These are phyloP conservation scores for Rhagium mordax DNA, from an alignment of 2,888 invertebrate genomes.

Conservation along the genomic window DNA sequence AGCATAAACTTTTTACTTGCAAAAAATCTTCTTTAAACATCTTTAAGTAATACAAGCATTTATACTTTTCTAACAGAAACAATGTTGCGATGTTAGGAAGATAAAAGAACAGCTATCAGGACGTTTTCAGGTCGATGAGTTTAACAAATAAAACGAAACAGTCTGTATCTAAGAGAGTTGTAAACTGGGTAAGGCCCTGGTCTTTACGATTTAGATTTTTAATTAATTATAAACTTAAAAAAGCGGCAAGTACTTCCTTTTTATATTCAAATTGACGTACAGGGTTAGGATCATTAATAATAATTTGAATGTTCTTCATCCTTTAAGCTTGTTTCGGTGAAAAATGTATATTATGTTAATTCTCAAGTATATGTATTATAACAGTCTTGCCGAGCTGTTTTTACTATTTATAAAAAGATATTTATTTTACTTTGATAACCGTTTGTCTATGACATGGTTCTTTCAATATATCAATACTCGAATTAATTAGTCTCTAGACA, in stretches of 20 bases:
- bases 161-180: neutral
- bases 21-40: neutral
- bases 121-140: neutral
- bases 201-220: neutral
- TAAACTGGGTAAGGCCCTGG: neutral
- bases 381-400: no score
- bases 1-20: neutral
- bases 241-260: neutral
- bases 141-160: conserved; percentile 7
- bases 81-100: neutral
- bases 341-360: no score
- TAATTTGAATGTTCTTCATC: neutral
- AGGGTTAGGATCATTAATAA: neutral
- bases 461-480: no score
- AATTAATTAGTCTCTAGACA: no score
- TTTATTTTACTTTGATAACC: no score
- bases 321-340: no score
- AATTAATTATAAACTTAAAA: neutral
- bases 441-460: no score
- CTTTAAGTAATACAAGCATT: neutral
- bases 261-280: neutral
- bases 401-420: no score
- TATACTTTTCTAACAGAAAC: neutral
- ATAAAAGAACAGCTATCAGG: neutral
- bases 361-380: no score